Percentiles rank a stretch among this genome's conserved stretches.
phyloP scores from a whole-genome alignment of 2,113 vertebrate species.

The Athene noctua region DNA sequence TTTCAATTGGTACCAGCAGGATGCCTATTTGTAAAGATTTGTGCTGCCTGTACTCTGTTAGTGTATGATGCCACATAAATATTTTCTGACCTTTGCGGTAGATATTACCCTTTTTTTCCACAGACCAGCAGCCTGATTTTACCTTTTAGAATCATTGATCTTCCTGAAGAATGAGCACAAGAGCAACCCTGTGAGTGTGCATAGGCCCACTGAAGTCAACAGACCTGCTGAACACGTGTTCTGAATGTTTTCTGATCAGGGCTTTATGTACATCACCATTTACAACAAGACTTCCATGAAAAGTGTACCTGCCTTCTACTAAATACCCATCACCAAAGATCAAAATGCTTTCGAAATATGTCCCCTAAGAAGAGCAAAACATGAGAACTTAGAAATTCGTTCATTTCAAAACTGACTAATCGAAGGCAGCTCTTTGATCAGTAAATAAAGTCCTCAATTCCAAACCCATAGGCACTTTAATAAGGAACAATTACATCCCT shows the following conservation, averaged over 20 bases:
- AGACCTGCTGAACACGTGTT: neutral
- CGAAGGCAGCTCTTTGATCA: slow-evolving; percentile 32
- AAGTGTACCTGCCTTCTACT: neutral
- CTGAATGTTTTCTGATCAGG: neutral
- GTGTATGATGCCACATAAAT: slow-evolving; percentile 26
- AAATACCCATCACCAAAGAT: slow-evolving; percentile 14
- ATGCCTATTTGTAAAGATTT: slow-evolving; percentile 32
- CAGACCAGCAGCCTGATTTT: neutral
- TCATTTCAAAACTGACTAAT: slow-evolving; percentile 12
- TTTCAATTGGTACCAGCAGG: slow-evolving; percentile 42
- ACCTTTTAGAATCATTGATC: neutral
- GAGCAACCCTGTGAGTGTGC: neutral
- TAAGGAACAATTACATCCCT: neutral
- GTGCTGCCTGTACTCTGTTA: neutral
- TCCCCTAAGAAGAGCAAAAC: neutral
- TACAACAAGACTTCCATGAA: neutral
- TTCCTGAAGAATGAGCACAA: neutral
- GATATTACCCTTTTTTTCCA: neutral
- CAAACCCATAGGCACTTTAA: neutral
- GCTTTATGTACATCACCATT: neutral
- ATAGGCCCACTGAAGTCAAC: neutral
- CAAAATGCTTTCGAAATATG: slow-evolving; percentile 40
- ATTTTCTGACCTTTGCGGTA: slow-evolving; percentile 39
- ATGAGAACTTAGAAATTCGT: neutral
- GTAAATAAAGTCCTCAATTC: neutral